Percentiles rank a stretch among this genome's conserved stretches.
phyloP scores from a whole-genome alignment of 2,113 vertebrate species.

The Aegithalos caudatus region DNA sequence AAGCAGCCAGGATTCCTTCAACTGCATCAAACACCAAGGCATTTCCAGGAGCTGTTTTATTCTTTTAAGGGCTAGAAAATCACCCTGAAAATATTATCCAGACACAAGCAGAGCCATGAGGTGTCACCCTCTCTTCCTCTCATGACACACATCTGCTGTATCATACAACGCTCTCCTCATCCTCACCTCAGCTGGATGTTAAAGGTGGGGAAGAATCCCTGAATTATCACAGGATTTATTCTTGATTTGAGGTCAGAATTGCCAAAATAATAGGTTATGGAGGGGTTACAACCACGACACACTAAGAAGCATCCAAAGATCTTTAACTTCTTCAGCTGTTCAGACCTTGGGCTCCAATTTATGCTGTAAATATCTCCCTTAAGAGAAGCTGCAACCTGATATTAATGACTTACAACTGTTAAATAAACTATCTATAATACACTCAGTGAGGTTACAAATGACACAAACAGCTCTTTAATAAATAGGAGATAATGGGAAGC shows the following conservation, averaged over 20 bases:
- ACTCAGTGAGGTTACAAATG: background rate
- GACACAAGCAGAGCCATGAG: background rate
- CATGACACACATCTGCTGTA: rapidly evolving
- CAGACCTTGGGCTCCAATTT: background rate
- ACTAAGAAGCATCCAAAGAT: background rate
- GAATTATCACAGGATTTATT: background rate
- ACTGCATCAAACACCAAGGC: background rate
- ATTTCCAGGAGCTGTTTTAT: background rate
- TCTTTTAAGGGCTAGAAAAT: background rate
- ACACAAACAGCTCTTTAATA: conserved; percentile 6
- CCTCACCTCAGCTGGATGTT: background rate
- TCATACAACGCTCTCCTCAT: rapidly evolving
- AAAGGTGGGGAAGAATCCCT: background rate
- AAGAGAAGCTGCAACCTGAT: background rate
- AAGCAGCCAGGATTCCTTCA: background rate
- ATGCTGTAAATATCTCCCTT: background rate
- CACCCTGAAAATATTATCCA: background rate
- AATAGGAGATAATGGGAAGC: background rate
- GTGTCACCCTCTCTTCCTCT: background rate
- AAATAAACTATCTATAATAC: background rate
- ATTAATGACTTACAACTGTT: background rate
- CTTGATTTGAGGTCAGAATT: background rate
- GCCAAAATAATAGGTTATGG: background rate
- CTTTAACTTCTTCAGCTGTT: background rate
- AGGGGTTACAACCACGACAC: background rate